Evolutionary conservation across 2,888 invertebrate species (phyloP).

Genomic region (Hypena proboscidalis): DNA sequence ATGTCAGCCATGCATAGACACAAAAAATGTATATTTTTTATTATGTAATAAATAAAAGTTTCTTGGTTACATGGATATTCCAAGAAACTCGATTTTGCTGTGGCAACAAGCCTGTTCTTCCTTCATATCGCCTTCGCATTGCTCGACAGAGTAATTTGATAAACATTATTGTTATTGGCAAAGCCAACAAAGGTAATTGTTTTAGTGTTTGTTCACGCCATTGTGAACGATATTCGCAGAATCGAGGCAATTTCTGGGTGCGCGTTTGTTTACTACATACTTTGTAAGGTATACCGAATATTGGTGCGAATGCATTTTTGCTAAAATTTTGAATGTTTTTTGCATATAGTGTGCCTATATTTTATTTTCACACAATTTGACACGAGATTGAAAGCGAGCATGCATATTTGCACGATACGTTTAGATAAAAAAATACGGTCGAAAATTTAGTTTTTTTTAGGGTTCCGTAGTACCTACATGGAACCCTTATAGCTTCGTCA

Average conservation of each 20-base stretch:
- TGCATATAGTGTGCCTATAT: no score
- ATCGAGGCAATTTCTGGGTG: conserved; percentile 36
- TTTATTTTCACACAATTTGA: no score
- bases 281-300: conserved; percentile 12
- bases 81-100: conserved; percentile 3
- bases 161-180: conserved; percentile 79
- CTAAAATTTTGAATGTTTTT: not conserved
- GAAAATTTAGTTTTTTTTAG: no score
- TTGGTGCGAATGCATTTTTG: not conserved
- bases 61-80: no score
- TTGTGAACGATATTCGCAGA: conserved; percentile 44
- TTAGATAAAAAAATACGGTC: no score
- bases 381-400: no score
- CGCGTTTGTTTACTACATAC: conserved; percentile 35
- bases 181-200: conserved; percentile 73
- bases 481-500: no score
- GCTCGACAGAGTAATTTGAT: conserved; percentile 59
- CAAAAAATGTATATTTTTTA: no score
- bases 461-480: no score
- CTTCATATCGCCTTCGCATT: conserved; percentile 55
- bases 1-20: no score
- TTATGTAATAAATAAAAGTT: no score
- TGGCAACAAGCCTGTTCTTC: conserved; percentile 44
- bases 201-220: conserved; percentile 63
- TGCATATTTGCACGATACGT: no score